These are phyloP conservation scores for Clarias platycephalus DNA, from an alignment of 2,797 vertebrate genomes.

Conservation along the genomic window DNA sequence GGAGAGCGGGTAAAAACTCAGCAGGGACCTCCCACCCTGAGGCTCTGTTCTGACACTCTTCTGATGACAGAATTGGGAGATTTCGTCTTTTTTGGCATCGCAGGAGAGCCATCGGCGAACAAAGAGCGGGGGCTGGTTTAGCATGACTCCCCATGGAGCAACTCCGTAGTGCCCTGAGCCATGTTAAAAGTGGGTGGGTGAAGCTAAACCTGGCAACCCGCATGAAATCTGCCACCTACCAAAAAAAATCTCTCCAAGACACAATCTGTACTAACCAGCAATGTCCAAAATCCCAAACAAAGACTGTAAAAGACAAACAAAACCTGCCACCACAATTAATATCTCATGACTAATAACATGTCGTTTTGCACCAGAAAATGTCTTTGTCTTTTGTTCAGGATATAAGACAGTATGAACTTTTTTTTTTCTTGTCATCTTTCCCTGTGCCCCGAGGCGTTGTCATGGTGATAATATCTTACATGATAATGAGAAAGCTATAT, in stretches of 20 bases:
- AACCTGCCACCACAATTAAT: constrained; percentile 27
- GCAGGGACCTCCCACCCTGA: constrained; percentile 72
- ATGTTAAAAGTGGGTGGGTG: constrained; percentile 68
- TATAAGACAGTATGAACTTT: constrained; percentile 37
- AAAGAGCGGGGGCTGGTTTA: constrained; percentile 71
- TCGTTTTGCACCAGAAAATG: constrained; percentile 1
- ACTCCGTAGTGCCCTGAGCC: constrained; percentile 65
- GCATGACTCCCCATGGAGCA: constrained; percentile 64
- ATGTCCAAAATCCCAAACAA: constrained; percentile 29
- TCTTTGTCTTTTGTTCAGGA: constrained; percentile 43
- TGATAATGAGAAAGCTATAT: constrained; percentile 50
- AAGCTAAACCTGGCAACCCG: constrained; percentile 74
- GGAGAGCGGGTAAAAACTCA: constrained; percentile 69
- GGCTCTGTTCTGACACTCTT: constrained; percentile 66
- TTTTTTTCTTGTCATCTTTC: constrained; percentile 47
- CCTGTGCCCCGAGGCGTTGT: constrained; percentile 48
- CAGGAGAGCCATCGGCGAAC: constrained; percentile 67
- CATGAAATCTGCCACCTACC: constrained; percentile 66
- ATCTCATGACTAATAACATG: constrained; percentile 22
- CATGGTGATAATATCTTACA: constrained; percentile 47
- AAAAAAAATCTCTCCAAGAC: constrained; percentile 57
- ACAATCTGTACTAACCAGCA: constrained; percentile 42
- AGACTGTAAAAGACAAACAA: constrained; percentile 22
- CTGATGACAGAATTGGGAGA: constrained; percentile 65
- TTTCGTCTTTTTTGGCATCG: constrained; percentile 64